These are phyloP conservation scores for Acipenser transmontanus DNA, from an alignment of 2,797 vertebrate genomes.

Conservation along the genomic window DNA sequence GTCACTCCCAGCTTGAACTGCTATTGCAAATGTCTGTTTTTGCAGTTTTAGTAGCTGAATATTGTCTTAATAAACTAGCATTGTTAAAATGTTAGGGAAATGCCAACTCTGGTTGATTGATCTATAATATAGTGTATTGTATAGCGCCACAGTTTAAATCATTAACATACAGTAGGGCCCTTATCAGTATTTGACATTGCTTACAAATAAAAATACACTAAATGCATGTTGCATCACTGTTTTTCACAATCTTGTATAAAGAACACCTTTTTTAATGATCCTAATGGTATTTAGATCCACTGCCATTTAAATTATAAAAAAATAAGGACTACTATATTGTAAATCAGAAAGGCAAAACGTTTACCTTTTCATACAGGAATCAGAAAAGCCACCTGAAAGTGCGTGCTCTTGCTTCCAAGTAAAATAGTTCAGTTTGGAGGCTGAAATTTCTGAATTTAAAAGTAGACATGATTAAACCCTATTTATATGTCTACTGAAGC, in stretches of 20 bases:
- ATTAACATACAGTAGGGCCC: no score
- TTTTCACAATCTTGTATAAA: no score
- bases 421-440: constrained; percentile 17
- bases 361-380: no score
- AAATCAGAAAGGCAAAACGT: background rate
- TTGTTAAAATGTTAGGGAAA: constrained; percentile 24
- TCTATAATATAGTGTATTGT: background rate
- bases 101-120: background rate
- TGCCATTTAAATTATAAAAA: no score
- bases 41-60: constrained; percentile 60
- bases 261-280: no score
- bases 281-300: no score
- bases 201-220: no score
- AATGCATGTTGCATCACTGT: no score
- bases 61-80: constrained; percentile 59
- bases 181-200: no score
- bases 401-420: constrained; percentile 44
- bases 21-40: constrained; percentile 80
- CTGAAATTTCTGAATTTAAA: constrained; percentile 60
- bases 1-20: constrained; percentile 71
- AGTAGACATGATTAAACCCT: constrained; percentile 62
- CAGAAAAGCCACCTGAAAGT: no score
- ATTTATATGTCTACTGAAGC: constrained; percentile 65
- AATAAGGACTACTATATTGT: no score
- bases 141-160: no score